Conservation (phyloP, 2,888 invertebrate species). For the Craniophora ligustri region DNA sequence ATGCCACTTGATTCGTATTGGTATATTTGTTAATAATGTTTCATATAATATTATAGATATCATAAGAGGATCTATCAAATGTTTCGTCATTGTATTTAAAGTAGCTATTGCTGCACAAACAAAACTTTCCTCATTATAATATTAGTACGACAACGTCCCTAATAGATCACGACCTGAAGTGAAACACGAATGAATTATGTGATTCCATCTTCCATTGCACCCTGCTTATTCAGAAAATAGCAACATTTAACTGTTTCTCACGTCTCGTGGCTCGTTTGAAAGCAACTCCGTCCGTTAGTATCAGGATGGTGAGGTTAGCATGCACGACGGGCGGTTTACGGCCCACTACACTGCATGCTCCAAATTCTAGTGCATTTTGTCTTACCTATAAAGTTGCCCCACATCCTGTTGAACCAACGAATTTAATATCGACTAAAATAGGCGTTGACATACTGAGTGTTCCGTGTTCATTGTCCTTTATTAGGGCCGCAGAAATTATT, state of each 20-base stretch:
- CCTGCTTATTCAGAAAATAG: slow-evolving; percentile 45
- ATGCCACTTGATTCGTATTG: no score
- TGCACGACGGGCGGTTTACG: slow-evolving; percentile 53
- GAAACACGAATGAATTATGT: slow-evolving; percentile 43
- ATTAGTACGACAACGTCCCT: slow-evolving; percentile 27
- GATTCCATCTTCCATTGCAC: slow-evolving; percentile 37
- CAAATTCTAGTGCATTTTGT: slow-evolving; percentile 56
- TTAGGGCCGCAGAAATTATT: no score
- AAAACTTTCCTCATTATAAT: slow-evolving; percentile 30
- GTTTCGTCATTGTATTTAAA: no score
- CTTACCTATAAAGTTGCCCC: slow-evolving; percentile 48
- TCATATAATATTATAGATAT: no score
- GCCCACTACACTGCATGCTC: slow-evolving; percentile 58
- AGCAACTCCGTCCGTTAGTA: slow-evolving; percentile 38
- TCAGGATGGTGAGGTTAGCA: slow-evolving; percentile 48
- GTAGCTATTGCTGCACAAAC: background rate
- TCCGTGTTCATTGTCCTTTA: slow-evolving; percentile 6
- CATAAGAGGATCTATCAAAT: no score
- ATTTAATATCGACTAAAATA: slow-evolving; percentile 40
- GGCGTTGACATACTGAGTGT: slow-evolving; percentile 23
- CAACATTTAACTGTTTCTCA: slow-evolving; percentile 45
- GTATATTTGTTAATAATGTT: no score
- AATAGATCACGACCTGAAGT: slow-evolving; percentile 47
- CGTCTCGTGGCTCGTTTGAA: slow-evolving; percentile 40
- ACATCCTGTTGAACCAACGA: slow-evolving; percentile 49